phyloP scores from a whole-genome alignment of 2,888 invertebrate genomes.

The Zootermopsis nevadensis region DNA sequence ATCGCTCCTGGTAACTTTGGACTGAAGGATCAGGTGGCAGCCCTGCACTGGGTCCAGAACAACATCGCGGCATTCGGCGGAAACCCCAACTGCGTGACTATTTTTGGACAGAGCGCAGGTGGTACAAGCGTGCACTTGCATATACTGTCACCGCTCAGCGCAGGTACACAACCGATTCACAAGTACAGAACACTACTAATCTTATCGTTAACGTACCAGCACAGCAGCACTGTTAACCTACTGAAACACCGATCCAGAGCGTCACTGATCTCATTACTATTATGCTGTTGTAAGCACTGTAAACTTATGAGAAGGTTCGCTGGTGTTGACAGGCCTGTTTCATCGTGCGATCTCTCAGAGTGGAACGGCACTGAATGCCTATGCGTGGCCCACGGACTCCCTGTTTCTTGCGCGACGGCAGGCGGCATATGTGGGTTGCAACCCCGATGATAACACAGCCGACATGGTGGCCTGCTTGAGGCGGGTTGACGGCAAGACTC shows the following conservation, averaged over 20 bases:
- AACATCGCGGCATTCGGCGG: slow-evolving; percentile 45
- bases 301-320: no score
- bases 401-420: slow-evolving; percentile 58
- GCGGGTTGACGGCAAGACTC: slow-evolving; percentile 59
- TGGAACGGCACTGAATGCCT: slow-evolving; percentile 76
- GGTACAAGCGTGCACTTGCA: slow-evolving; percentile 43
- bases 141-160: slow-evolving; percentile 41
- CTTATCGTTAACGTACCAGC: no score
- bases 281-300: neutral
- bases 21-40: slow-evolving; percentile 64
- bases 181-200: neutral
- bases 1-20: slow-evolving; percentile 76
- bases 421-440: slow-evolving; percentile 63
- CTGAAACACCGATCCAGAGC: no score
- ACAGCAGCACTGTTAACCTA: no score
- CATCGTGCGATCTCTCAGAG: slow-evolving; percentile 81
- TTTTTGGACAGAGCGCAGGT: slow-evolving; percentile 48
- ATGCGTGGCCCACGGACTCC: slow-evolving; percentile 60
- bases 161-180: neutral
- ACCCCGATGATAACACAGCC: slow-evolving; percentile 57
- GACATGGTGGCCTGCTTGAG: slow-evolving; percentile 63
- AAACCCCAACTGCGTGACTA: slow-evolving; percentile 37
- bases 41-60: slow-evolving; percentile 52
- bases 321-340: slow-evolving; percentile 71
- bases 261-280: neutral